Conservation (phyloP, 92 coral and sea anemone genomes). For the Heteractis magnifica region DNA sequence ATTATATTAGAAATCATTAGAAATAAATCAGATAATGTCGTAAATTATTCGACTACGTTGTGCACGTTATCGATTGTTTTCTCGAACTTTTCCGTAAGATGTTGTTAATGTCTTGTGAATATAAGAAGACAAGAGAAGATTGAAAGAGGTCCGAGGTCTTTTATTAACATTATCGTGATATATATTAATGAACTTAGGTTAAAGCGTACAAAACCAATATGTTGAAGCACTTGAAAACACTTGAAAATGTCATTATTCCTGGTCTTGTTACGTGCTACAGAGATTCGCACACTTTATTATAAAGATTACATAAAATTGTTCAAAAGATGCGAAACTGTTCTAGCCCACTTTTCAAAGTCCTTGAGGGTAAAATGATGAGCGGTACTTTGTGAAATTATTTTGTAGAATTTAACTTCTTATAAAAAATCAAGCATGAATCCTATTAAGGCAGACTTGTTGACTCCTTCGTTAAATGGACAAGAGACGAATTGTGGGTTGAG, state of each 20-base stretch:
- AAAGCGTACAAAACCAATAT: slow-evolving; percentile 5
- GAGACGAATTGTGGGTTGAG: slow-evolving; percentile 26
- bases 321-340: background rate
- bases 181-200: background rate
- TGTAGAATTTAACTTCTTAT: background rate
- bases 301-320: background rate
- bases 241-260: slow-evolving; percentile 2
- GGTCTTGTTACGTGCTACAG: background rate
- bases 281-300: background rate
- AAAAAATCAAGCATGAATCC: slow-evolving; percentile 7
- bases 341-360: background rate
- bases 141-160: background rate
- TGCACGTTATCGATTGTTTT: background rate
- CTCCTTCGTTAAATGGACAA: slow-evolving; percentile 23
- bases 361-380: background rate
- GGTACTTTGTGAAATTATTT: background rate
- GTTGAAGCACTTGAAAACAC: background rate
- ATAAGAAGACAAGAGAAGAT: background rate
- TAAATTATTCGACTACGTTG: background rate
- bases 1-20: background rate
- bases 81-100: background rate
- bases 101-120: background rate
- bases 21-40: background rate
- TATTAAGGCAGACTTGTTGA: slow-evolving; percentile 18
- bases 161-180: background rate